These are phyloP conservation scores for Pogonus chalceus DNA, from an alignment of 1,140 invertebrate species.

Conservation along the genomic window DNA sequence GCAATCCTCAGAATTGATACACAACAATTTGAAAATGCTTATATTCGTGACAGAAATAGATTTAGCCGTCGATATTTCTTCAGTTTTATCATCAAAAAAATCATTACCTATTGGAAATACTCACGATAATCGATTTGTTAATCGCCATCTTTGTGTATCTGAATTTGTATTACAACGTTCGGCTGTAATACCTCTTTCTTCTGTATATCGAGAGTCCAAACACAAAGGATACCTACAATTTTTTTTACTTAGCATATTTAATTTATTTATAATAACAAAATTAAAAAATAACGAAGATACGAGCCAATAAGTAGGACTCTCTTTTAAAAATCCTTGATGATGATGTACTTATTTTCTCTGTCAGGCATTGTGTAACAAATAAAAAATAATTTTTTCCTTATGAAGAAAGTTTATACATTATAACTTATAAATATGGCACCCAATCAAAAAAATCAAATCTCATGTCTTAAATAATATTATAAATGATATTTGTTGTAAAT, in stretches of 20 bases:
- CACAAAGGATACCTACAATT: conserved; percentile 68
- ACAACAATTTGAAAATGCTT: conserved; percentile 10
- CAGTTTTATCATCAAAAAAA: not conserved
- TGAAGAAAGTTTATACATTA: too few relatives aligned
- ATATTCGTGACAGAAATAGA: not conserved
- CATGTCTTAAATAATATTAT: too few relatives aligned
- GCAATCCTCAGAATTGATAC: not conserved
- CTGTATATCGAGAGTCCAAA: conserved; percentile 59
- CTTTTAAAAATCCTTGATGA: too few relatives aligned
- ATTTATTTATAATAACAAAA: too few relatives aligned
- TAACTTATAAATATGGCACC: too few relatives aligned
- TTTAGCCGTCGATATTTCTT: not conserved
- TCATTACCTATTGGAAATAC: not conserved
- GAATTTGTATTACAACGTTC: conserved; percentile 58
- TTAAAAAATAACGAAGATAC: too few relatives aligned
- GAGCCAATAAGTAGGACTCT: too few relatives aligned
- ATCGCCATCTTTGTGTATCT: conserved; percentile 56
- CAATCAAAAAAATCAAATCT: too few relatives aligned
- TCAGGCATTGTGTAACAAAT: too few relatives aligned
- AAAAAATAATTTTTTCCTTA: too few relatives aligned
- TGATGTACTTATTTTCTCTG: too few relatives aligned
- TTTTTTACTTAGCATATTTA: conserved; percentile 50
- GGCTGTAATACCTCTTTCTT: conserved; percentile 54
- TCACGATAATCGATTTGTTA: conserved; percentile 18
- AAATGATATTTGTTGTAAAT: too few relatives aligned